Evolutionary conservation across 1,140 invertebrate species (phyloP).

Genomic region (Aporrectodea caliginosa): DNA sequence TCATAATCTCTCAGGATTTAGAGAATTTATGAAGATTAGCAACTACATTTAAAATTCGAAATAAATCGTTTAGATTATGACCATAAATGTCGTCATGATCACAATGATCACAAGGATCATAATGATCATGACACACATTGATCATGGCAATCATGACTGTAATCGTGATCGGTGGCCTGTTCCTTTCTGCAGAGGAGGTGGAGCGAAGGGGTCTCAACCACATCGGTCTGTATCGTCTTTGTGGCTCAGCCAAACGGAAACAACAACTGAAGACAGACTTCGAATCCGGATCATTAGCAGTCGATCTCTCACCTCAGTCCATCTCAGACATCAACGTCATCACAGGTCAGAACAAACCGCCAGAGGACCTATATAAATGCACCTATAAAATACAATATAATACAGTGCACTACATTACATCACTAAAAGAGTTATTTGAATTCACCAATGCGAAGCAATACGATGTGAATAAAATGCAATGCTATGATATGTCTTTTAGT

Average conservation of each 20-base stretch:
- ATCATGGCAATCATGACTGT: conserved; percentile 88
- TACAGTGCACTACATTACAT: no score
- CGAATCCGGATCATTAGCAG: conserved; percentile 80
- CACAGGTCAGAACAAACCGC: conserved; percentile 45
- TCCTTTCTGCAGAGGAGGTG: conserved; percentile 77
- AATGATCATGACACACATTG: conserved; percentile 55
- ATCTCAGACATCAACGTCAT: conserved; percentile 74
- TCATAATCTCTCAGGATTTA: no score
- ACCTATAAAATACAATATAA: no score
- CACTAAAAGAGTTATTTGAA: no score
- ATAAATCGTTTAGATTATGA: neutral
- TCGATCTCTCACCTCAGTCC: conserved; percentile 90
- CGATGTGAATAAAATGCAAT: no score
- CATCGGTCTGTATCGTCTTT: conserved; percentile 89
- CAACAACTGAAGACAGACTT: conserved; percentile 88
- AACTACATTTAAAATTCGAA: no score
- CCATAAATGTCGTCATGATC: neutral
- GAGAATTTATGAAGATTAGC: no score
- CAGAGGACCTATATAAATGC: no score
- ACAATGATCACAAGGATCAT: neutral
- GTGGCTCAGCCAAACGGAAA: conserved; percentile 94
- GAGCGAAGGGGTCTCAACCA: conserved; percentile 92
- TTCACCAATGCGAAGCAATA: no score
- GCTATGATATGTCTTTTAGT: no score
- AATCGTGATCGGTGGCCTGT: conserved; percentile 55